Evolutionary conservation across 2,797 vertebrate species (phyloP).

Genomic region (Eulemur rubriventer): DNA sequence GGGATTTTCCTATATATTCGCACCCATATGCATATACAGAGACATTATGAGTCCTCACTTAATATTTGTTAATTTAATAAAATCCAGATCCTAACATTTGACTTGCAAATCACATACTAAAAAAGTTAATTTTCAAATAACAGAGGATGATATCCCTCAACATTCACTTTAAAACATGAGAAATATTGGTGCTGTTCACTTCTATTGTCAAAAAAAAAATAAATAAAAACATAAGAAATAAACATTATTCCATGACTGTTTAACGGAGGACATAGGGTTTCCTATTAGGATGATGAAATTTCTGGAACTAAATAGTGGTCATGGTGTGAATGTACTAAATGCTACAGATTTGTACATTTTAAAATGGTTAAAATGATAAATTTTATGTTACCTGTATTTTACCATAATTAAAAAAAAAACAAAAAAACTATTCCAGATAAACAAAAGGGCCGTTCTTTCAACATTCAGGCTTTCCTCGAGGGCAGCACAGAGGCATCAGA

Average conservation of each 20-base stretch:
- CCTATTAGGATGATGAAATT: not conserved
- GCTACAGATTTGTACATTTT: not conserved
- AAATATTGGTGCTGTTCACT: not conserved
- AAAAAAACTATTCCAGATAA: not conserved
- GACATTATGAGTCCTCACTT: not conserved
- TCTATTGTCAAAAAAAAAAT: too few relatives aligned
- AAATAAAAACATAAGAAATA: not conserved
- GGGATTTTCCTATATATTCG: not conserved
- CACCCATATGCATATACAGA: not conserved
- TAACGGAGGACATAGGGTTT: not conserved
- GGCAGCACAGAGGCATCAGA: not conserved
- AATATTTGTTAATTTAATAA: slow-evolving; percentile 29
- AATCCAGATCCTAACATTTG: not conserved
- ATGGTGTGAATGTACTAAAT: not conserved
- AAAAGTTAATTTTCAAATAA: not conserved
- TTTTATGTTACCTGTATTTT: not conserved
- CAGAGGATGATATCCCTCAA: not conserved
- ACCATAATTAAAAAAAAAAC: not conserved
- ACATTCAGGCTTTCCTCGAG: not conserved
- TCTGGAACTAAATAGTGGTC: not conserved
- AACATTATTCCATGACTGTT: slow-evolving; percentile 12
- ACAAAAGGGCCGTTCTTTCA: not conserved
- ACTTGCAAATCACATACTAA: not conserved
- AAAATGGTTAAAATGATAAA: not conserved
- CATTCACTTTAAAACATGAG: slow-evolving; percentile 19